Conservation (phyloP, 92 coral and sea anemone genomes). For the Isaurus tuberculatus region DNA sequence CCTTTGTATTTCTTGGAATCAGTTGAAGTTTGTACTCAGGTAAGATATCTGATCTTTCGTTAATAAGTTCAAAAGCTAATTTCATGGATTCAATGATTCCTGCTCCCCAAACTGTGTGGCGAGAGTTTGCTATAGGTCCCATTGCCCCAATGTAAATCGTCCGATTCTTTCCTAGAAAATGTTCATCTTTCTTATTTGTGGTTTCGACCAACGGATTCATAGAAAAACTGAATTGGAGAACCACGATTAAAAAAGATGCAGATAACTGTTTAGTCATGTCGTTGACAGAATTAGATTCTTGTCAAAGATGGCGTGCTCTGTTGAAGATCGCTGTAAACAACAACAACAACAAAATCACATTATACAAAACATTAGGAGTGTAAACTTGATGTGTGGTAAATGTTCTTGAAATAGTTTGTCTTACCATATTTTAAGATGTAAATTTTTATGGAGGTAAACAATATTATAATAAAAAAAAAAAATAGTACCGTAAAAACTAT, state of each 20-base stretch:
- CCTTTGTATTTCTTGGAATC: constrained; percentile 36
- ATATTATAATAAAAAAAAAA: no score
- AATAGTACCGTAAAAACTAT: no score
- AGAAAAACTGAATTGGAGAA: neutral
- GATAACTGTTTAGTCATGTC: neutral
- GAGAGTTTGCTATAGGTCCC: constrained; percentile 7
- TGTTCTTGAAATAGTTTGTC: no score
- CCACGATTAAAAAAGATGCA: neutral
- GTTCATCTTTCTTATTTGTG: neutral
- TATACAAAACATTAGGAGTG: no score
- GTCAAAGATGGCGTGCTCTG: neutral
- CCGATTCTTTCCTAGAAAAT: neutral
- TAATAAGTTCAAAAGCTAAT: constrained; percentile 29
- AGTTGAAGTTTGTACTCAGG: constrained; percentile 17
- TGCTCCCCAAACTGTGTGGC: constrained; percentile 23
- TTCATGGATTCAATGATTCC: constrained; percentile 39
- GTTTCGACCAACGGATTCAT: neutral
- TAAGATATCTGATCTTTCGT: constrained; percentile 14
- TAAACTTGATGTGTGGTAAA: no score
- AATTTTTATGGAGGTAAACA: no score
- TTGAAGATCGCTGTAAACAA: neutral
- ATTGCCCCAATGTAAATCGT: constrained; percentile 16
- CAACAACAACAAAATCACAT: no score
- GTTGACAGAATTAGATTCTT: neutral
- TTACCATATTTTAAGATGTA: no score